phyloP scores from a whole-genome alignment of 2,888 invertebrate species.

The Acrocyrtus sp. region DNA sequence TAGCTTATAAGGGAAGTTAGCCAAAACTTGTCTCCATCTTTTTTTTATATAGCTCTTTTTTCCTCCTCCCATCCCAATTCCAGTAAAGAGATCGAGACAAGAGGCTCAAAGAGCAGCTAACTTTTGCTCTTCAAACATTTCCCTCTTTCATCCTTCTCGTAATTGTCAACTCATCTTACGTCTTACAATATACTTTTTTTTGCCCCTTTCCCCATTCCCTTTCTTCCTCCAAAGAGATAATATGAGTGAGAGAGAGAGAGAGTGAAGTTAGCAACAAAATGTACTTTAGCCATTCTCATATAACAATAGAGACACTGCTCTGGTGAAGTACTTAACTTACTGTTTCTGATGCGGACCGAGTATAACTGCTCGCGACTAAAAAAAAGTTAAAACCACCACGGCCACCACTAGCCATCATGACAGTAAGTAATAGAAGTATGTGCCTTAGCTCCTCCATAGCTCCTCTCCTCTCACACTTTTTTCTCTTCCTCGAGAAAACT shows the following conservation, averaged over 20 bases:
- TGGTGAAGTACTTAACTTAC: slow-evolving; percentile 18
- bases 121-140: slow-evolving; percentile 18
- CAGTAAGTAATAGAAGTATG: too few relatives aligned
- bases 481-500: background rate
- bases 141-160: slow-evolving; percentile 1
- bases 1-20: background rate
- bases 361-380: too few relatives aligned
- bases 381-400: slow-evolving; percentile 21
- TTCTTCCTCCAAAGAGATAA: too few relatives aligned
- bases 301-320: too few relatives aligned
- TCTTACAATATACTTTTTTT: too few relatives aligned
- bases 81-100: too few relatives aligned
- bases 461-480: slow-evolving; percentile 1
- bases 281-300: slow-evolving; percentile 33
- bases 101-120: slow-evolving; percentile 30
- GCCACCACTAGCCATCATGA: too few relatives aligned
- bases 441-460: too few relatives aligned
- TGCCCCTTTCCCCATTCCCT: too few relatives aligned
- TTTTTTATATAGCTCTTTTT: too few relatives aligned
- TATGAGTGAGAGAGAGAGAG: background rate
- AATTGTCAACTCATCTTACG: slow-evolving; percentile 31
- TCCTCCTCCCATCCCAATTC: too few relatives aligned
- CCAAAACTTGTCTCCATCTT: too few relatives aligned
- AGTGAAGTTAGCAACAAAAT: slow-evolving; percentile 20
- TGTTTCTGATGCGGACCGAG: slow-evolving; percentile 22